Evolutionary conservation across 2,113 vertebrate species (phyloP), one percentile per base, ranked within the genome.

Genomic region (Sprattus sprattus): DNA sequence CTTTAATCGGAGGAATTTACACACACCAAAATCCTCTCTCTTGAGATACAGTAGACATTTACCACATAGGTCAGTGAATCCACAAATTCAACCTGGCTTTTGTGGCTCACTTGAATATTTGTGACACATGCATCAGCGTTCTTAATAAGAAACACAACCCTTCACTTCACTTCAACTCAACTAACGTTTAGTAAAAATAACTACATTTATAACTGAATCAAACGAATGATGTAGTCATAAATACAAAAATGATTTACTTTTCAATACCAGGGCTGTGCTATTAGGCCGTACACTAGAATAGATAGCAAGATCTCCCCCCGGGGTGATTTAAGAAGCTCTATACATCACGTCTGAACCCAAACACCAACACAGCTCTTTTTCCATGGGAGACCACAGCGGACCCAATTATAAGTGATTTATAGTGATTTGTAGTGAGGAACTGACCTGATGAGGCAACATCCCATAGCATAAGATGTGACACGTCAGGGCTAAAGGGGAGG

Each of bases 351-450:
- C 28, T 15, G 54, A 32, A 39, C 71, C 32, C 32, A 39, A 32
- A 39, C 11, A 39, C 71, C 13, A 39, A 78, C 28, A 39, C 4
- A 44, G 13, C 28, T 39, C 13, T 39, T 11, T 32, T 78, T 78
- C 39, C 67, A 39, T 32, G 3, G 16, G 28, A 32, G 71, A 78
- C 11, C 71, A 28, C 71, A 78, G 10, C 39, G 71, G 32, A 78
- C 81, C 87, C 88, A 93, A 94, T 93, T 93, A 93, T 90, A 81
- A 89, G 78, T 88, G 87, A 92, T 91, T 81, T 89, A 86, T 46
- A 44, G 81, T 49, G 82, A 81, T 67, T 78, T 25, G 71, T 78
- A 87, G 45, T 75, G 81, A 85, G 85, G 87, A 57, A 49, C 75
- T 87, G 87, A 86, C 50, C 52, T 39, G 0, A 50, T 25, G 28